These are phyloP conservation scores for Orussus abietinus DNA, from an alignment of 1,140 invertebrate species.

Conservation along the genomic window DNA sequence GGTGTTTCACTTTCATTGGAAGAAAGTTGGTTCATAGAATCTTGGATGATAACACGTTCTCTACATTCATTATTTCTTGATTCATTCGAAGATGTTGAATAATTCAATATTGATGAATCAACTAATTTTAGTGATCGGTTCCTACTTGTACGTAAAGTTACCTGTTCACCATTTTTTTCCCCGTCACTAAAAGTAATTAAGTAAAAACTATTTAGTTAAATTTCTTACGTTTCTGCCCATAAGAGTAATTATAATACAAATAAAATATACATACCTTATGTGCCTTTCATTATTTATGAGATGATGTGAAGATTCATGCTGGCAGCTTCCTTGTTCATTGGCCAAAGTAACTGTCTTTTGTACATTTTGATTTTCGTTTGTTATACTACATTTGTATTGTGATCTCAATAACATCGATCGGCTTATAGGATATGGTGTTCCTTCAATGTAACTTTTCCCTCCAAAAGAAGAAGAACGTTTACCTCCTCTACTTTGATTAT, in stretches of 20 bases:
- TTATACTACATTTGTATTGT: conserved; percentile 17
- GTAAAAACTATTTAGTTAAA: neutral
- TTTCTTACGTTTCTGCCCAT: conserved; percentile 18
- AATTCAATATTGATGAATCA: too few species aligned
- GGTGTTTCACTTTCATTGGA: too few species aligned
- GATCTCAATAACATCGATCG: conserved; percentile 19
- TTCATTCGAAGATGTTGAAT: too few species aligned
- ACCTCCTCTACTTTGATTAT: conserved; percentile 1
- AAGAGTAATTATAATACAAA: neutral
- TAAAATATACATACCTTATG: neutral
- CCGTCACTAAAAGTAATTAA: too few species aligned
- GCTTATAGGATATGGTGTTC: conserved; percentile 20
- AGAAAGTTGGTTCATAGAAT: too few species aligned
- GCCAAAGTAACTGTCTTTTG: neutral
- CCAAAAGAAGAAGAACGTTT: neutral
- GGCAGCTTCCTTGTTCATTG: neutral
- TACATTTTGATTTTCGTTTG: conserved; percentile 4
- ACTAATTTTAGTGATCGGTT: too few species aligned
- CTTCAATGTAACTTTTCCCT: neutral
- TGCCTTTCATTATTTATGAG: neutral
- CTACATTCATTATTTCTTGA: too few species aligned
- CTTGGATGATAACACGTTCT: too few species aligned
- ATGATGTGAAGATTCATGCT: neutral
- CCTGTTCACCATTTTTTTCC: too few species aligned
- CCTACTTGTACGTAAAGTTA: too few species aligned